Conservation (phyloP, 1,140 invertebrate genomes). For the Vanessa atalanta region DNA sequence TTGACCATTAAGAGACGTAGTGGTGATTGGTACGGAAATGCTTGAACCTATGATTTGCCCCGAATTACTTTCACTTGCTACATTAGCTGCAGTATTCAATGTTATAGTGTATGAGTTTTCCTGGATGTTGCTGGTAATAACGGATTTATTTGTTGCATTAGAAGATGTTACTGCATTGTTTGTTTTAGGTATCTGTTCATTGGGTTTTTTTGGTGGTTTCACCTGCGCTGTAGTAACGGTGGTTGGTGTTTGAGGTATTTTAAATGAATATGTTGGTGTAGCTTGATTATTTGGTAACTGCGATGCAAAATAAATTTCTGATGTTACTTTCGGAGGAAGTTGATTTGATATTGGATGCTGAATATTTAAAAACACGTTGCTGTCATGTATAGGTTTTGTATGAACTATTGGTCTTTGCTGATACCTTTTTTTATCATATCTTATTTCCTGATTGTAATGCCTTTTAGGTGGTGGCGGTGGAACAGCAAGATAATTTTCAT, state of each 20-base stretch:
- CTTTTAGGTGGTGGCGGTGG: conserved; percentile 72
- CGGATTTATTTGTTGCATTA: conserved; percentile 54
- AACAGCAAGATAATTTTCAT: conserved; percentile 76
- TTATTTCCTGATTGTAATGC: conserved; percentile 55
- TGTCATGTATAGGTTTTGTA: conserved; percentile 69
- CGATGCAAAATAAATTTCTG: conserved; percentile 78
- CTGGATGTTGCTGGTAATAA: conserved; percentile 43
- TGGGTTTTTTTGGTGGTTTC: conserved; percentile 37
- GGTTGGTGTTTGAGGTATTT: conserved; percentile 50
- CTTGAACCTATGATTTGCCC: conserved; percentile 65
- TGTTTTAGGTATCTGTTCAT: conserved; percentile 29
- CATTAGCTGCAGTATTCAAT: conserved; percentile 64
- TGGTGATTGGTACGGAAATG: conserved; percentile 58
- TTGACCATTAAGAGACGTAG: conserved; percentile 53
- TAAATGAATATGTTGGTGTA: conserved; percentile 64
- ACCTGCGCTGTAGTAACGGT: conserved; percentile 34
- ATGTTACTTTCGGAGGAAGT: conserved; percentile 74
- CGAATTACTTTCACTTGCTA: conserved; percentile 50
- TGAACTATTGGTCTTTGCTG: conserved; percentile 61
- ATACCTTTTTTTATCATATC: conserved; percentile 63
- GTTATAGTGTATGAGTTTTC: conserved; percentile 62
- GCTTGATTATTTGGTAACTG: conserved; percentile 64
- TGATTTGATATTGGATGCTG: conserved; percentile 70
- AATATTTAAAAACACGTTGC: conserved; percentile 70
- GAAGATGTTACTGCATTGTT: conserved; percentile 42